These are phyloP conservation scores for Drosophila sordidula DNA, from an alignment of 2,888 invertebrate genomes.

Conservation along the genomic window DNA sequence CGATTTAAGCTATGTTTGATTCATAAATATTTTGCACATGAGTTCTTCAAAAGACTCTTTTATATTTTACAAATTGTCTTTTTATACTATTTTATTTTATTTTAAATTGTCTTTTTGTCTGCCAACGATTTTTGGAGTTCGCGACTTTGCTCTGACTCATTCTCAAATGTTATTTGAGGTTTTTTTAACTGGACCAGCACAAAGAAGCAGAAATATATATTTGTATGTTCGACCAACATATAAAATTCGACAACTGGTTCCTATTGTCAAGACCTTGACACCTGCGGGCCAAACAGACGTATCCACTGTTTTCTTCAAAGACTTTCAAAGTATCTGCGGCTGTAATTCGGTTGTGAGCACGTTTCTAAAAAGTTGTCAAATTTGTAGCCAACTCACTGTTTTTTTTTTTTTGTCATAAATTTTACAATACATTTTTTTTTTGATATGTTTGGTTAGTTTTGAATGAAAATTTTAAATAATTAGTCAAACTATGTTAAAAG, in stretches of 20 bases:
- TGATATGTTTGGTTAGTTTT: no score
- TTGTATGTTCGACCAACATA: conserved; percentile 1
- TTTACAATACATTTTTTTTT: no score
- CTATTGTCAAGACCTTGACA: conserved; percentile 44
- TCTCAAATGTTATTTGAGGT: conserved; percentile 6
- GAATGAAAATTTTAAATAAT: no score
- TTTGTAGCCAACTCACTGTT: neutral
- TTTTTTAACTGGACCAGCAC: conserved; percentile 15
- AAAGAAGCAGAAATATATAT: neutral
- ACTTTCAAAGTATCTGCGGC: conserved; percentile 18
- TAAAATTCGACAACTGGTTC: conserved; percentile 34
- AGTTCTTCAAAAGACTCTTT: neutral
- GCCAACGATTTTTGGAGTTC: neutral
- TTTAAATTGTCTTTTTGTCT: conserved; percentile 1
- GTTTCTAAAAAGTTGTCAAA: conserved; percentile 11
- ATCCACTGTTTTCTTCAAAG: conserved; percentile 31
- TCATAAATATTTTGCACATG: no score
- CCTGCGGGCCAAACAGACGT: conserved; percentile 30
- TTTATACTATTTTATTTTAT: neutral
- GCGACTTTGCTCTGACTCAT: neutral
- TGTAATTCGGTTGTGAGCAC: conserved; percentile 22
- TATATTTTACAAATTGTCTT: no score
- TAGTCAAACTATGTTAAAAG: no score
- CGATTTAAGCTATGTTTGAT: no score
- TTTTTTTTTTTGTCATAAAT: no score